Evolutionary conservation across 2,113 vertebrate genomes (phyloP).

Genomic region (Junco hyemalis): DNA sequence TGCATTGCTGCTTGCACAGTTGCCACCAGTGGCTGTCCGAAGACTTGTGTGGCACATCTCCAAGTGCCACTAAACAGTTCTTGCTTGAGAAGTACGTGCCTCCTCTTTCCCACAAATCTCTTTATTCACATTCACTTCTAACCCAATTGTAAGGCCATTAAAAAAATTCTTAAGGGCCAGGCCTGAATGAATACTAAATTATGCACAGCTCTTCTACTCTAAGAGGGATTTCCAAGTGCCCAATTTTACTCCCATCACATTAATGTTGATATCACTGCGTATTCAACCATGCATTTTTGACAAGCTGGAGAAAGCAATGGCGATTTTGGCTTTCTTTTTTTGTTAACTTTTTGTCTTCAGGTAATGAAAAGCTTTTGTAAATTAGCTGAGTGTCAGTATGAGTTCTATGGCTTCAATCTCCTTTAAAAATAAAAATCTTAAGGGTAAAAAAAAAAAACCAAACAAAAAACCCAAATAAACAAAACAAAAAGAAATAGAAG

Average conservation of each 20-base stretch:
- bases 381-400: slow-evolving; percentile 85
- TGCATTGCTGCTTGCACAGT: background rate
- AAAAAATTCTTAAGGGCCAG: slow-evolving; percentile 58
- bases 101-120: slow-evolving; percentile 23
- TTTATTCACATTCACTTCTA: slow-evolving; percentile 16
- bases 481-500: slow-evolving; percentile 74
- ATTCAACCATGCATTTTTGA: slow-evolving; percentile 67
- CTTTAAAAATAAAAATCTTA: slow-evolving; percentile 88
- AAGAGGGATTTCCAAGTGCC: slow-evolving; percentile 43
- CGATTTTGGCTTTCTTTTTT: slow-evolving; percentile 73
- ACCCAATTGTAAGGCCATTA: slow-evolving; percentile 26
- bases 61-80: slow-evolving; percentile 3
- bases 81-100: background rate
- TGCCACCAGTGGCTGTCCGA: slow-evolving; percentile 42
- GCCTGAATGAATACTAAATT: slow-evolving; percentile 46
- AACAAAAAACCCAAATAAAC: slow-evolving; percentile 31
- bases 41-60: slow-evolving; percentile 57
- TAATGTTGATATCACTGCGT: slow-evolving; percentile 50
- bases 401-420: slow-evolving; percentile 99
- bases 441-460: slow-evolving; percentile 63
- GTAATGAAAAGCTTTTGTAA: slow-evolving; percentile 82
- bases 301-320: slow-evolving; percentile 76
- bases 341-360: slow-evolving; percentile 73
- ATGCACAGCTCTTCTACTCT: slow-evolving; percentile 40
- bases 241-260: slow-evolving; percentile 45